A percentile compares a stretch with the other conserved stretches of the same genome.
phyloP scores from a whole-genome alignment of 2,888 invertebrate species.

The Flexamia atlantica region DNA sequence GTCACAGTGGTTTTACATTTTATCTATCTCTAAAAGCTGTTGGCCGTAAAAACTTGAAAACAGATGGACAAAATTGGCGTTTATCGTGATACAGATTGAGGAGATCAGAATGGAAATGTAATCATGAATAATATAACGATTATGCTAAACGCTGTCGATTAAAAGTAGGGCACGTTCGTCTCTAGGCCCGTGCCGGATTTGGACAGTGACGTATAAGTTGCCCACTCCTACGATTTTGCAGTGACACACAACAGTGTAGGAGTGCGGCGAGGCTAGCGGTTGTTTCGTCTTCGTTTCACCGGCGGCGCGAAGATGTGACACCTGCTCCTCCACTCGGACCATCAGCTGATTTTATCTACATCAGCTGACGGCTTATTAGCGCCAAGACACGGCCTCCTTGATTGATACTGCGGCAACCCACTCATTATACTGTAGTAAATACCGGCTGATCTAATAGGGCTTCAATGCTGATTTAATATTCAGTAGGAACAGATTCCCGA shows the following conservation, averaged over 20 bases:
- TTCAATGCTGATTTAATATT: slow-evolving; percentile 28
- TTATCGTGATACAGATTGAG: slow-evolving; percentile 6
- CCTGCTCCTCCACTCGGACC: slow-evolving; percentile 35
- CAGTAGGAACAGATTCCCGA: slow-evolving; percentile 15
- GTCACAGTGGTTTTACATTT: neutral
- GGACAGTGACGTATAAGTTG: slow-evolving; percentile 15
- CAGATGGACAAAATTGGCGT: neutral
- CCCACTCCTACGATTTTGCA: slow-evolving; percentile 12
- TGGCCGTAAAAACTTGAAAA: neutral
- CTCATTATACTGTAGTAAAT: slow-evolving; percentile 49
- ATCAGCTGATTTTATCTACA: slow-evolving; percentile 56
- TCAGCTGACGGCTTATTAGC: slow-evolving; percentile 58
- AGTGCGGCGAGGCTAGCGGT: neutral
- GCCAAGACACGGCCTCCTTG: slow-evolving; percentile 46
- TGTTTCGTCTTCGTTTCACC: no score
- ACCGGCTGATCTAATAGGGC: slow-evolving; percentile 28
- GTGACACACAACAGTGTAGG: neutral
- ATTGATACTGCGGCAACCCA: slow-evolving; percentile 50
- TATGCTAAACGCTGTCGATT: slow-evolving; percentile 8
- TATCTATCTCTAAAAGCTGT: neutral
- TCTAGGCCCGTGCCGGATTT: slow-evolving; percentile 15
- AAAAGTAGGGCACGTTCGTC: neutral
- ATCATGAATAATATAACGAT: slow-evolving; percentile 17
- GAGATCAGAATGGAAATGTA: neutral
- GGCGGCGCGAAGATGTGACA: slow-evolving; percentile 40